Base-by-base conservation (phyloP, 2,888 invertebrate species). In the Leucophenga montana region DNA sequence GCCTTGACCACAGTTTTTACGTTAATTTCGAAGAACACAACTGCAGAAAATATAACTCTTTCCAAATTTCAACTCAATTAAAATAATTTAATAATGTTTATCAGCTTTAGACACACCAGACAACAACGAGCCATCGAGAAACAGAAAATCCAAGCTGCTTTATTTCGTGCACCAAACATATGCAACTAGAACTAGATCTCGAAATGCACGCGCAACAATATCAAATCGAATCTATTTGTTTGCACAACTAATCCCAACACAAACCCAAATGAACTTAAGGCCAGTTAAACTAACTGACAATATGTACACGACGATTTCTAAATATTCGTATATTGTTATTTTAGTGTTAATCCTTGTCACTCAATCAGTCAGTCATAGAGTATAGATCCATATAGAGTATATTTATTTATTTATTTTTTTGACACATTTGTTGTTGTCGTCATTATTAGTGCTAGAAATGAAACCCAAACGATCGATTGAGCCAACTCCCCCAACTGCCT, bases 301-400 rank as follows among this genome's bases (percentile, higher is more conserved):
- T 13, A 18, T 13, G 54, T 54, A 33, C 8, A 33, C 33, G 33
- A 27, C 27, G 27, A 27, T 27, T 27, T 39, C 8, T 39, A 13
- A 1, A 31, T 31, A 20, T 59, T 59, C n/a, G 20, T 18, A 20
- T 46, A 20, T 46, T 46, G 14, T 46, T 62, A 22, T 46, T 46
- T 62, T n/a, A 64, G n/a, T 64, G 46, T 64, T 64, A 64, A 64
- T 64, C 62, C 62, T 64, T 64, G 62, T 64, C 62, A 64, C 16
- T 46, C 48, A 64, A 44, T 11, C 33, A 66, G 50, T 67, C 64
- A 66, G 54, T 71, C 70, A 16, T 9, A 57, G 27, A 39, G 39
- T 39, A 27, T 27, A 3, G 8, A 33, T 33, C 33, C 33, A 33
- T 33, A n/a, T n/a, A n/a, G n/a, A 8, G 8, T 33, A 33, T 33